Evolutionary conservation across 2,888 invertebrate genomes (phyloP).

Genomic region (Trichopoda pennipes): DNA sequence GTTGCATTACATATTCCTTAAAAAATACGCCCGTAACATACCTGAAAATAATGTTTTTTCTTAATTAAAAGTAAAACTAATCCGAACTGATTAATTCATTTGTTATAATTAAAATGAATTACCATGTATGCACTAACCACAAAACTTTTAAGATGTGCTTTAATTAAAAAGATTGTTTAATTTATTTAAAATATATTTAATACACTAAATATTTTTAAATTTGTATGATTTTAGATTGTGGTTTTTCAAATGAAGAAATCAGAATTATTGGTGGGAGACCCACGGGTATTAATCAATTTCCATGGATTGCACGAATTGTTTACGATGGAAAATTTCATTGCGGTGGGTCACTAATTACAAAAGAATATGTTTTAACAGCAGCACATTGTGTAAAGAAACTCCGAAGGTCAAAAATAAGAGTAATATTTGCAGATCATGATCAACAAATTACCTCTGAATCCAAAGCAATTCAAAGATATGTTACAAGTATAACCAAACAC

Average conservation of each 20-base stretch:
- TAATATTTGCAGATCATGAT: slow-evolving; percentile 92
- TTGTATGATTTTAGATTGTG: slow-evolving; percentile 85
- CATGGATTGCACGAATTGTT: slow-evolving; percentile 92
- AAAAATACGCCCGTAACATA: no score
- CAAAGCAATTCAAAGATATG: slow-evolving; percentile 90
- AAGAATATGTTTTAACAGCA: slow-evolving; percentile 92
- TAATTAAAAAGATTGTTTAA: no score
- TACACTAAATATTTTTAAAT: neutral
- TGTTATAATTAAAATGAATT: no score
- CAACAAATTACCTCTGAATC: slow-evolving; percentile 90
- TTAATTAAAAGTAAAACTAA: no score
- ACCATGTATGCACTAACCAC: no score
- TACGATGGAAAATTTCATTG: slow-evolving; percentile 95
- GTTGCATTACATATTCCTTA: no score
- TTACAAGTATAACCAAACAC: slow-evolving; percentile 89
- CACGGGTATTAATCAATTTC: slow-evolving; percentile 90
- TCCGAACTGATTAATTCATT: no score
- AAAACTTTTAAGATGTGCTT: no score
- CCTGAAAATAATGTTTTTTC: no score
- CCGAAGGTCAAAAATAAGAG: slow-evolving; percentile 89
- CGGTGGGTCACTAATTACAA: slow-evolving; percentile 90
- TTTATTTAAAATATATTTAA: no score
- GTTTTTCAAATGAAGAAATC: slow-evolving; percentile 91
- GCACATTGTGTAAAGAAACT: slow-evolving; percentile 91
- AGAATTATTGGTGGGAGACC: slow-evolving; percentile 92